Conservation (phyloP, 2,888 invertebrate species). For the Dicranocentrus wangi region DNA sequence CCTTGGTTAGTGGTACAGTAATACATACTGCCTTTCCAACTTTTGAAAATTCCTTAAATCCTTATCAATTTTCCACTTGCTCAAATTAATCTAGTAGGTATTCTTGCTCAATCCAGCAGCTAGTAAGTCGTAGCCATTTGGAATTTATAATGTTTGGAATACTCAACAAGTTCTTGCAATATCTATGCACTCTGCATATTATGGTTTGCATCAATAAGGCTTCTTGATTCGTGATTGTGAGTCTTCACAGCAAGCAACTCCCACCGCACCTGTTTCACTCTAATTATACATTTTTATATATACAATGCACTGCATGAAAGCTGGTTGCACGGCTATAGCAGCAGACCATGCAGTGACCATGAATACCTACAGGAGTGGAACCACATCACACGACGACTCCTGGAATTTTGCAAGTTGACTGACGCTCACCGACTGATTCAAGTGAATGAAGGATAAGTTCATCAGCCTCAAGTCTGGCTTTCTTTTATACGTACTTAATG, state of each 20-base stretch:
- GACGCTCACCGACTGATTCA: slow-evolving; percentile 10
- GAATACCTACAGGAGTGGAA: background rate
- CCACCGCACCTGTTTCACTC: slow-evolving; percentile 32
- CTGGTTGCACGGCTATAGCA: background rate
- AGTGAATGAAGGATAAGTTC: slow-evolving; percentile 31
- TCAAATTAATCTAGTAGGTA: no score
- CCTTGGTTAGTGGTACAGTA: slow-evolving; percentile 5
- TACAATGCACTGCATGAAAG: background rate
- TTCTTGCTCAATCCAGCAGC: background rate
- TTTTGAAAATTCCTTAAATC: slow-evolving; percentile 18
- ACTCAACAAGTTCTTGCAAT: no score
- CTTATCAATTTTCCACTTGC: no score
- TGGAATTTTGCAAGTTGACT: slow-evolving; percentile 10
- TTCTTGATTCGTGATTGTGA: no score
- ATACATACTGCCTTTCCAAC: slow-evolving; percentile 18
- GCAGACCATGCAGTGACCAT: slow-evolving; percentile 8
- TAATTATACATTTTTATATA: slow-evolving; percentile 11
- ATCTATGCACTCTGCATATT: no score
- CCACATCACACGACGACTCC: slow-evolving; percentile 8
- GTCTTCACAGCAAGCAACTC: slow-evolving; percentile 10
- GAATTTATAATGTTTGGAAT: no score
- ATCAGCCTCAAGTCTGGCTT: slow-evolving; percentile 23
- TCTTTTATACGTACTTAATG: slow-evolving; percentile 13
- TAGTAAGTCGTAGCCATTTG: no score
- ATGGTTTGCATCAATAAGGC: no score